Evolutionary conservation across 2,797 vertebrate genomes (phyloP).

Genomic region (Argentina silus): DNA sequence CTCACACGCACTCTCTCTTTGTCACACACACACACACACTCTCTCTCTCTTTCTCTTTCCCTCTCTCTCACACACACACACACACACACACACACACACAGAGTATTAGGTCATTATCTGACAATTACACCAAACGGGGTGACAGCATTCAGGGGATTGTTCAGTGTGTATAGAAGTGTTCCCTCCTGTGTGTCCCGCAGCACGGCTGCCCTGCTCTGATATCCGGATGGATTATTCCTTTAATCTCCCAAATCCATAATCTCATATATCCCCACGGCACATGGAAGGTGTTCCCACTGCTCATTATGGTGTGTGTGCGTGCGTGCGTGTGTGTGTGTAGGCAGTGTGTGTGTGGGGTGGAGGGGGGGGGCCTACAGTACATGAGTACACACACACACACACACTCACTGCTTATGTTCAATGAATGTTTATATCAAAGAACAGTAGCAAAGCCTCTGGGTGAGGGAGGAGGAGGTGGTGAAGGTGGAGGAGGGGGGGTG

Average conservation of each 20-base stretch:
- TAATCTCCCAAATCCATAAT: constrained; percentile 80
- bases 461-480: too few relatives aligned
- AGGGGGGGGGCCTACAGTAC: too few relatives aligned
- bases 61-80: constrained; percentile 21
- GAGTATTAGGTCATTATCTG: constrained; percentile 70
- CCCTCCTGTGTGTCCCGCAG: constrained; percentile 73
- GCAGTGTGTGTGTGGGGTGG: background rate
- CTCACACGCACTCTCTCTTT: too few relatives aligned
- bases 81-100: constrained; percentile 17
- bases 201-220: constrained; percentile 67
- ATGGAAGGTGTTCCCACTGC: constrained; percentile 31
- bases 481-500: too few relatives aligned
- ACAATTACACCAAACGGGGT: constrained; percentile 74
- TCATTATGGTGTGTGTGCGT: constrained; percentile 54
- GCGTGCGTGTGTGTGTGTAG: constrained; percentile 26
- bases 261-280: constrained; percentile 72
- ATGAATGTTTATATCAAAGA: too few relatives aligned
- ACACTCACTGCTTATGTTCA: too few relatives aligned
- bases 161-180: too few relatives aligned
- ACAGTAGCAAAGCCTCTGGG: too few relatives aligned
- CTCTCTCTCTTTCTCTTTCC: constrained; percentile 36
- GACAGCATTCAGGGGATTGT: too few relatives aligned
- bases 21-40: background rate
- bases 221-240: constrained; percentile 73
- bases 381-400: too few relatives aligned